phyloP scores from a whole-genome alignment of 2,113 vertebrate genomes.

The Pionites leucogaster region DNA sequence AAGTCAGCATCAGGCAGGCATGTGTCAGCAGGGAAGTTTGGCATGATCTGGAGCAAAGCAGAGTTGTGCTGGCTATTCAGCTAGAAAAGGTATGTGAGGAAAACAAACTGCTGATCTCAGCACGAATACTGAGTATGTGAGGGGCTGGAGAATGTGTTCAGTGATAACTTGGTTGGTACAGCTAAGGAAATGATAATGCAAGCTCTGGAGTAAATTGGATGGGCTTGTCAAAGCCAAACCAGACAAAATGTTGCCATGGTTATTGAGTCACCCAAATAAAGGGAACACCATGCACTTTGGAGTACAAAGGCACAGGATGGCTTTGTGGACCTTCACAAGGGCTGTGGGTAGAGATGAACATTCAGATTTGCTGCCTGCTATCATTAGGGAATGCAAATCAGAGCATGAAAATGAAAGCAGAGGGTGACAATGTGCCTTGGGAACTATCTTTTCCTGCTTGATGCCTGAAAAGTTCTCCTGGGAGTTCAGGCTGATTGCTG shows the following conservation, averaged over 20 bases:
- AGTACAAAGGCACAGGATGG: background rate
- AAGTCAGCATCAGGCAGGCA: background rate
- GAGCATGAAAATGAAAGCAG: background rate
- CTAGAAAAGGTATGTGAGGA: background rate
- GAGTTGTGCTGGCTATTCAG: background rate
- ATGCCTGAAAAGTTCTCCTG: background rate
- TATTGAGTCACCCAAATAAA: conserved; percentile 40
- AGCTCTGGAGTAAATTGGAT: conserved; percentile 1
- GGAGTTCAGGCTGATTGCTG: background rate
- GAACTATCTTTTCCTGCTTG: background rate
- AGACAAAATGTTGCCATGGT: conserved; percentile 59
- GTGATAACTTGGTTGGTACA: background rate
- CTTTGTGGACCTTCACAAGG: conserved; percentile 18
- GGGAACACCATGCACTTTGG: background rate
- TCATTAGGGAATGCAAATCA: conserved; percentile 35
- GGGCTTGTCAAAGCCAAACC: conserved; percentile 47
- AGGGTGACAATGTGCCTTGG: background rate
- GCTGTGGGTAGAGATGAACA: background rate
- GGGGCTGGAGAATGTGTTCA: background rate
- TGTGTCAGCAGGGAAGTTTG: background rate
- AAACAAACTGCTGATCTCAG: background rate
- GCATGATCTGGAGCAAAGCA: rapidly evolving
- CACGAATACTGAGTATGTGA: background rate
- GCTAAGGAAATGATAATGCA: conserved; percentile 15
- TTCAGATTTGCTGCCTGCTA: background rate